Base-by-base conservation (phyloP, 2,888 invertebrate species). In the Panopea generosa region DNA sequence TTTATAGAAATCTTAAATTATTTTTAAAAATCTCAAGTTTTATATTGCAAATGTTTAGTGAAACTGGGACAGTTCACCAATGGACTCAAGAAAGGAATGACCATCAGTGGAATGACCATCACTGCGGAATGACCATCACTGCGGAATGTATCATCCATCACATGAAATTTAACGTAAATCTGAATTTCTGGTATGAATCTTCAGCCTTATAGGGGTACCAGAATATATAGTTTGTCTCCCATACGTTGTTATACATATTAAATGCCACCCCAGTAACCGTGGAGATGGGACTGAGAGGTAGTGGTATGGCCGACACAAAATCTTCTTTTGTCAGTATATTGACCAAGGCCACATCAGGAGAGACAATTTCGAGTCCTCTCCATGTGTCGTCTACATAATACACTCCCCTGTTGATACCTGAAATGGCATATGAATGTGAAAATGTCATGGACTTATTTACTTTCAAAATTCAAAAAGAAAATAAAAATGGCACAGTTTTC, bases 201-300 rank as follows among this genome's bases (percentile, higher is more conserved):
- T 77, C 80, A n/a, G 61, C 62, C n/a, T 83, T 45, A 65, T 84
- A 90, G 1, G 91, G 91, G 62, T 91, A 90, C 91, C 91, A 91
- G 66, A 87, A 87, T 53, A 91, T 90, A 61, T 87, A 91, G 71
- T 91, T 91, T 4, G 89, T 89, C 67, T 89, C 86, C 91, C 91
- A 91, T 1, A 91, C 77, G 68, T 91, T 91, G 72, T 91, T 91
- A 72, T 85, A 88, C 29, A 91, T 56, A 62, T 89, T 89, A 66
- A 87, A 90, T 2, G 89, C 85, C 52, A 90, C 77, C 24, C 90
- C 90, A 33, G 70, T 82, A 22, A 91, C 81, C 22, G 77, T 20
- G 7, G 52, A 68, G 43, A 90, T 74, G 11, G 86, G 87, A 18
- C 43, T 65, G 16, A 88, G 77, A 2, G 89, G 89, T 27, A 85